These are phyloP conservation scores for Tenodera sinensis DNA, from an alignment of 2,888 invertebrate genomes.

Conservation along the genomic window DNA sequence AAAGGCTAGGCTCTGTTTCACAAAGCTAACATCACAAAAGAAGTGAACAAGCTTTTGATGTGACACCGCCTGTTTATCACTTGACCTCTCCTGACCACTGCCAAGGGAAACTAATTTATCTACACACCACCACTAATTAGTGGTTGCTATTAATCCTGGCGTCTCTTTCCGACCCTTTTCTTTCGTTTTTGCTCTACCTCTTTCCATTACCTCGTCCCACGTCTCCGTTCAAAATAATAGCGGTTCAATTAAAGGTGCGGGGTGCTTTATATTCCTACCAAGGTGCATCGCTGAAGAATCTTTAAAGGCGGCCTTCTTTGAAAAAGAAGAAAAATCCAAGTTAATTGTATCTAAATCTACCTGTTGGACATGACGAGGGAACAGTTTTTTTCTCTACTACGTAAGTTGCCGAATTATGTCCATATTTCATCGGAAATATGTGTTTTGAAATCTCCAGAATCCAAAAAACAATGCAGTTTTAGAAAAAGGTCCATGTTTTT, in stretches of 20 bases:
- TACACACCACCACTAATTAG: not conserved
- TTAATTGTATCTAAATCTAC: not conserved
- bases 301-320: too few relatives aligned
- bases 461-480: too few relatives aligned
- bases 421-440: too few relatives aligned
- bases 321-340: not conserved
- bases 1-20: not conserved
- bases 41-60: not conserved
- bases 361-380: not conserved
- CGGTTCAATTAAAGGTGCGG: not conserved
- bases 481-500: too few relatives aligned
- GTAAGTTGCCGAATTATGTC: too few relatives aligned
- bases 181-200: not conserved
- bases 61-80: not conserved
- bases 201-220: not conserved
- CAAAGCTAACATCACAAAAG: not conserved
- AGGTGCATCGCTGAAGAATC: not conserved
- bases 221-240: not conserved
- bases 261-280: not conserved
- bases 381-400: too few relatives aligned
- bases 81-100: not conserved
- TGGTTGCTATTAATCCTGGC: not conserved
- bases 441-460: too few relatives aligned
- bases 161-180: not conserved
- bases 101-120: not conserved